Conservation (phyloP, 2,113 vertebrate genomes). For the Probosciger aterrimus region DNA sequence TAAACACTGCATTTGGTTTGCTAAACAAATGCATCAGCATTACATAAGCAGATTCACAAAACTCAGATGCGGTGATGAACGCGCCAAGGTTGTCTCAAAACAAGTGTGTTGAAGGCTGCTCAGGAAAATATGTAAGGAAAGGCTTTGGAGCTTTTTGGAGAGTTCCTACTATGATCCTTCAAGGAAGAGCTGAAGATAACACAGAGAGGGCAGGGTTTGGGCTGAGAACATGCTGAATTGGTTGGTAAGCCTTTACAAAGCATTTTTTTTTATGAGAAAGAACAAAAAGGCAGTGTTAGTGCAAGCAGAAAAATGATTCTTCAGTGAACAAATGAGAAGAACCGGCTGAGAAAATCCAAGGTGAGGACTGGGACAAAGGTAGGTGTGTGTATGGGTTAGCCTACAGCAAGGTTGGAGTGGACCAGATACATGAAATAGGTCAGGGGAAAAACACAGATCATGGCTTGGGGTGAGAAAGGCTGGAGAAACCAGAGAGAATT, state of each 20-base stretch:
- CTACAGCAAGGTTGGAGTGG: not conserved
- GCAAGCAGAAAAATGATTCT: not conserved
- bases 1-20: not conserved
- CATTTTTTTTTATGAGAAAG: not conserved
- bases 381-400: not conserved
- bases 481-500: not conserved
- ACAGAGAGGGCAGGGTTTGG: not conserved
- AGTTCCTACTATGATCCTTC: not conserved
- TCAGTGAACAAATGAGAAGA: not conserved
- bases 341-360: accelerated
- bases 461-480: not conserved
- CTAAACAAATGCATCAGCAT: not conserved
- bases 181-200: not conserved
- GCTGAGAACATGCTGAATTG: not conserved
- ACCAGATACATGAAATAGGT: not conserved
- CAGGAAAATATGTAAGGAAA: not conserved
- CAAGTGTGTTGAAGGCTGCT: not conserved
- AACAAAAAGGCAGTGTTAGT: not conserved
- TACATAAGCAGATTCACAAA: not conserved
- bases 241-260: not conserved
- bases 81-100: not conserved
- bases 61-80: not conserved
- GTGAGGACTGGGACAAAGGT: not conserved
- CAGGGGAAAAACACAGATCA: not conserved
- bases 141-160: not conserved